These are phyloP conservation scores for Dendroctonus ponderosae DNA, from an alignment of 1,140 invertebrate genomes.

Conservation along the genomic window DNA sequence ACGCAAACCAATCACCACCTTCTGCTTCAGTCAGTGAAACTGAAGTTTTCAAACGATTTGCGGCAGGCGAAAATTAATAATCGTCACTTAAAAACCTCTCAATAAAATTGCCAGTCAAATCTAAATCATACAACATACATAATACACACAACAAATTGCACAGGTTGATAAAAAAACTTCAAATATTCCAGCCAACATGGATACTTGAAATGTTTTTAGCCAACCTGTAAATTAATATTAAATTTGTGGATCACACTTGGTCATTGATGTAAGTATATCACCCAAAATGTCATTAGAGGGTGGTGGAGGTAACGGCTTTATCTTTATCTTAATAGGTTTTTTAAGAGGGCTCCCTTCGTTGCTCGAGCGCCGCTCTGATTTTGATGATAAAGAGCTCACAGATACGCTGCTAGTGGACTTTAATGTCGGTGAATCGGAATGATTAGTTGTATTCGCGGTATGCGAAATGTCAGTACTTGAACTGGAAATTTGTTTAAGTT, in stretches of 20 bases:
- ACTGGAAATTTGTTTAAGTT: constrained; percentile 21
- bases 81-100: constrained; percentile 6
- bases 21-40: too few relatives aligned
- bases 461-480: constrained; percentile 18
- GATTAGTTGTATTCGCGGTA: constrained; percentile 12
- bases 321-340: constrained; percentile 41
- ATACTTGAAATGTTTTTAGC: constrained; percentile 7
- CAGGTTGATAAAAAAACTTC: constrained; percentile 24
- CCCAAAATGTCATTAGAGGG: constrained; percentile 47
- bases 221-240: constrained; percentile 38
- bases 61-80: neutral
- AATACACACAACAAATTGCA: neutral
- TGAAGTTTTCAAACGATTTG: too few relatives aligned
- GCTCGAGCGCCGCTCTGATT: constrained; percentile 22
- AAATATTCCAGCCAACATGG: neutral
- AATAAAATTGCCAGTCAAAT: too few relatives aligned
- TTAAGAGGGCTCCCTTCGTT: constrained; percentile 23
- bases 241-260: constrained; percentile 41
- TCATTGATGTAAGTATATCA: constrained; percentile 50
- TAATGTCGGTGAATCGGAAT: constrained; percentile 17
- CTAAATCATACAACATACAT: constrained; percentile 3
- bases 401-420: constrained; percentile 26
- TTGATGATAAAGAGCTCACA: constrained; percentile 17
- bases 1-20: too few relatives aligned
- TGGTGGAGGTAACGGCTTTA: constrained; percentile 40